Evolutionary conservation across 2,797 vertebrate species (phyloP), one percentile per base, ranked within the genome.

Genomic region (Emydoidea blandingii): DNA sequence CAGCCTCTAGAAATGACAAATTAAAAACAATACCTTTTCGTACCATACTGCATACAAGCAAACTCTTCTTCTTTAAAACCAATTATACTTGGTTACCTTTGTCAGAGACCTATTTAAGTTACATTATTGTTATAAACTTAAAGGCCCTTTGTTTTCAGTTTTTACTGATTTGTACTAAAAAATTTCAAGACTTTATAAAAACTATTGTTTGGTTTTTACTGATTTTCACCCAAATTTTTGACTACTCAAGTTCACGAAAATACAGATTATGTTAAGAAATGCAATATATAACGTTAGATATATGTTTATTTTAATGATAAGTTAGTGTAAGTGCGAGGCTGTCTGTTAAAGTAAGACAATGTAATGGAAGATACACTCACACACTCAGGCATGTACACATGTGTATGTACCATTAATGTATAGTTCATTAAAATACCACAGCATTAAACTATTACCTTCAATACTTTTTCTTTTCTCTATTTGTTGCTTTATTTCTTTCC

Each of bases 1-100:
- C 16, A 27, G 72, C 16, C 85, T 93, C 18, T 0, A 96, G 88
- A 95, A 96, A 92, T 85, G 94, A 93, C 86, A 96, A 95, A 95
- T 81, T 50, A 72, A 49, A 94, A 96, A 89, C 47, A 59, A 34
- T 79, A 41, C n/a, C 23, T 56, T 83, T 79, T 83, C 44, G 44
- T 79, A 79, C 41, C 80, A 85, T 5, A 14, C 6, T 25, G 12
- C 59, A 86, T 27, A 31, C 0, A 1, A 34, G 85, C 41, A 79
- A 74, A 88, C 25, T 19, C 59, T 94, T 82, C 37, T 15, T n/a
- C 81, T 59, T 88, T 86, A 37, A 85, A 84, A 76, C 0, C 81
- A 53, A 49, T 23, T 47, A 27, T 78, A 72, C 12, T 27, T 78
- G 25, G 81, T 25, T 15, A 91, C 21, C 5, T 87, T 47, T 88